phyloP scores from a whole-genome alignment of 2,888 invertebrate genomes.

The Seira ritae region DNA sequence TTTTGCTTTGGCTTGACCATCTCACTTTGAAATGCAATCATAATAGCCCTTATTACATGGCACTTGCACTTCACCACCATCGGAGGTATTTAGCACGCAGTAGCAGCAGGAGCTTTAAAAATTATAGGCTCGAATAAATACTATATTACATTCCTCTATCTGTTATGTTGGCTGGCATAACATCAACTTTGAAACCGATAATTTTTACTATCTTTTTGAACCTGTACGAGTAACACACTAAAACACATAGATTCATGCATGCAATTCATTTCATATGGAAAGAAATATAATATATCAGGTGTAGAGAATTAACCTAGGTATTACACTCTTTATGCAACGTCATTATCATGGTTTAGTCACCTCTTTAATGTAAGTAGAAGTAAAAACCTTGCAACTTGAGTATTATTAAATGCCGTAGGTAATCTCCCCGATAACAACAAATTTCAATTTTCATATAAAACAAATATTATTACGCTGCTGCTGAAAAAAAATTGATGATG shows the following conservation, averaged over 20 bases:
- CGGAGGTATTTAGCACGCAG: neutral
- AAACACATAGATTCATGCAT: neutral
- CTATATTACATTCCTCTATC: neutral
- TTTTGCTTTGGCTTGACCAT: neutral
- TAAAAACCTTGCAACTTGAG: too few relatives aligned
- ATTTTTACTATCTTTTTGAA: constrained; percentile 24
- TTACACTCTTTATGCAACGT: constrained; percentile 49
- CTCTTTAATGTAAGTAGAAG: neutral
- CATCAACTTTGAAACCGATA: constrained; percentile 44
- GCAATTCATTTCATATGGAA: too few relatives aligned
- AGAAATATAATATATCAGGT: neutral
- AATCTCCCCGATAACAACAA: too few relatives aligned
- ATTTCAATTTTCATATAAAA: too few relatives aligned
- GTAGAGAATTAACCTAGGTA: too few relatives aligned
- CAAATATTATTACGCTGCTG: too few relatives aligned
- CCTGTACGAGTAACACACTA: constrained; percentile 4
- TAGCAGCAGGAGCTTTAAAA: neutral
- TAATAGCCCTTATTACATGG: constrained; percentile 30
- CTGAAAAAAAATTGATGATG: too few relatives aligned
- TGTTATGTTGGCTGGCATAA: neutral
- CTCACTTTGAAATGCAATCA: neutral
- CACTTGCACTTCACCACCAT: constrained; percentile 43
- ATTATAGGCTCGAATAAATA: neutral
- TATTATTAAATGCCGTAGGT: too few relatives aligned
- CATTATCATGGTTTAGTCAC: constrained; percentile 46